These are phyloP conservation scores for Dreissena polymorpha DNA, from an alignment of 1,140 invertebrate genomes.

Conservation along the genomic window DNA sequence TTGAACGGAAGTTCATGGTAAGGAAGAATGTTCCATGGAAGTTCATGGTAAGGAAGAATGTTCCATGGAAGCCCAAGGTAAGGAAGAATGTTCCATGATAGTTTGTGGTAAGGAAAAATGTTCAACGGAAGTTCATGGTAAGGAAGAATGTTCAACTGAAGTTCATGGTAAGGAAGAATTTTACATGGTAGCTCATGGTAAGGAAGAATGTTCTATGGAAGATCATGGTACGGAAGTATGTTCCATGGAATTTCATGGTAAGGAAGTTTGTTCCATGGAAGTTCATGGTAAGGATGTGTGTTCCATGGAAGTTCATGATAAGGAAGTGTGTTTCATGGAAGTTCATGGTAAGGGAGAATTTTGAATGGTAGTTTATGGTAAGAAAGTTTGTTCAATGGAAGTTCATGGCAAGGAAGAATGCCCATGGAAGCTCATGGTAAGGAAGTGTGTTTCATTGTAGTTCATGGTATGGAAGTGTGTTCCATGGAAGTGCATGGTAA, in stretches of 20 bases:
- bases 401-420: conserved; percentile 86
- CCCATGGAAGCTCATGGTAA: conserved; percentile 88
- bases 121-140: conserved; percentile 88
- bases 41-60: conserved; percentile 86
- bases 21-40: conserved; percentile 82
- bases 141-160: conserved; percentile 91
- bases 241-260: conserved; percentile 93
- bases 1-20: conserved; percentile 93
- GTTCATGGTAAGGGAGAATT: conserved; percentile 86
- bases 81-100: conserved; percentile 91
- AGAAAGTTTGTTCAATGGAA: conserved; percentile 92
- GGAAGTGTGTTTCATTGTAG: conserved; percentile 91
- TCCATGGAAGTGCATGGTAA: conserved; percentile 92
- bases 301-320: conserved; percentile 93
- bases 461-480: conserved; percentile 85
- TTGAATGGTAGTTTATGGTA: conserved; percentile 88
- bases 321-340: conserved; percentile 82
- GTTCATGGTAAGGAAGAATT: conserved; percentile 86
- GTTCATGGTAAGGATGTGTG: conserved; percentile 90
- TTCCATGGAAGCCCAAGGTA: conserved; percentile 88
- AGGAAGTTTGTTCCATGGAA: conserved; percentile 81
- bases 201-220: conserved; percentile 81
- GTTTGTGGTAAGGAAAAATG: conserved; percentile 86
- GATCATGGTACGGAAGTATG: conserved; percentile 91
- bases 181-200: conserved; percentile 90